These are phyloP conservation scores for Argyresthia albistria DNA, from an alignment of 2,888 invertebrate species.

Conservation along the genomic window DNA sequence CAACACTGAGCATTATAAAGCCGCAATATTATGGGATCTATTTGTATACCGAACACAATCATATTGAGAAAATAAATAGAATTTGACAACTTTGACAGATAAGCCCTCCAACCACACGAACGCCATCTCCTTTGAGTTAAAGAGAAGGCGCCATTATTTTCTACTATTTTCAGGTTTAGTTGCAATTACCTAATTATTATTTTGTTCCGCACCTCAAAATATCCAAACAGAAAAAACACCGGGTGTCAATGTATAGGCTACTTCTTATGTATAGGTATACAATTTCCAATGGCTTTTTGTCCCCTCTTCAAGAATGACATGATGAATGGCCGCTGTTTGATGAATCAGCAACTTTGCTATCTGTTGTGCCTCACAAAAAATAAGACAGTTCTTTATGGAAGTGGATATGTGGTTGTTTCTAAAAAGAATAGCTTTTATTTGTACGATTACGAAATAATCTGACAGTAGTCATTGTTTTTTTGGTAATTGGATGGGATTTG, in stretches of 20 bases:
- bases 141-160: no score
- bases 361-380: not conserved
- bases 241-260: not conserved
- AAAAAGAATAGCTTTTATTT: not conserved
- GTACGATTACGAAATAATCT: not conserved
- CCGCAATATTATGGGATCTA: no score
- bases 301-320: not conserved
- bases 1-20: no score
- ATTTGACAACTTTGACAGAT: no score
- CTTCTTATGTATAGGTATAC: not conserved
- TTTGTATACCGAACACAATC: no score
- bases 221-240: not conserved
- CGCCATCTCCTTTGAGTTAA: no score
- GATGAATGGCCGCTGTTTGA: constrained; percentile 3
- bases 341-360: constrained; percentile 1
- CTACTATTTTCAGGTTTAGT: no score
- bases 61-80: no score
- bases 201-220: not conserved
- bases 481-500: no score
- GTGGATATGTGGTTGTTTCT: not conserved
- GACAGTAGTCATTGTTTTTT: no score
- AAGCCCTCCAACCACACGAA: no score
- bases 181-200: no score
- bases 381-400: not conserved
- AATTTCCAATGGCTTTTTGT: not conserved